phyloP scores from a whole-genome alignment of 37 sponge, comb jelly and placozoan species.

The Cladorhizidae sp. region DNA sequence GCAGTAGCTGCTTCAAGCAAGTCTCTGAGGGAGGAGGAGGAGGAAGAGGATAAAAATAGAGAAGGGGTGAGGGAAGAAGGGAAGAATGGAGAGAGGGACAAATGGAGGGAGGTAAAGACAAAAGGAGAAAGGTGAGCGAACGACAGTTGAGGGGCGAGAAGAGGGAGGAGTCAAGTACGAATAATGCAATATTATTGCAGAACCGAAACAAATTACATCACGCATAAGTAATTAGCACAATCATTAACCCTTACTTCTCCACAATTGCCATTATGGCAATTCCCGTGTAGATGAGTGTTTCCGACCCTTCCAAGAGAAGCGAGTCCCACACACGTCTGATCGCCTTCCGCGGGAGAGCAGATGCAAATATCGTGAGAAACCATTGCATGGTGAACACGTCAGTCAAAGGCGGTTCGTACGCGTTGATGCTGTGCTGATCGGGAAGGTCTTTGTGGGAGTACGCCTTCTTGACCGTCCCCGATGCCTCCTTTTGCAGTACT shows the following conservation, averaged over 20 bases:
- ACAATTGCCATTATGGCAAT: constrained; percentile 77
- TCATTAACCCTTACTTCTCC: constrained; percentile 44
- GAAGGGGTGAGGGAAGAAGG: not conserved
- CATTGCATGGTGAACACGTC: constrained; percentile 94
- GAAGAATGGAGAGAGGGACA: not conserved
- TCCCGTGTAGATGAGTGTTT: constrained; percentile 70
- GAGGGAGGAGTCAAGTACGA: not conserved
- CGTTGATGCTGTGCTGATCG: constrained; percentile 22
- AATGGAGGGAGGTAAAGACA: not conserved
- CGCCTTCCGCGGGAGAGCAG: constrained; percentile 69
- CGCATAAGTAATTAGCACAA: no score
- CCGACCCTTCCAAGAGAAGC: constrained; percentile 83
- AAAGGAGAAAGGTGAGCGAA: not conserved
- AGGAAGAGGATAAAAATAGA: not conserved
- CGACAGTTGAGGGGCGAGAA: not conserved
- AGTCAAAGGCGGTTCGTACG: constrained; percentile 88
- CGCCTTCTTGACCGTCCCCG: constrained; percentile 37
- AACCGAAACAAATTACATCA: no score
- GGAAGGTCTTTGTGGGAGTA: constrained; percentile 61
- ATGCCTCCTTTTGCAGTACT: constrained; percentile 31
- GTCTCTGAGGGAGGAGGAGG: constrained; percentile 3
- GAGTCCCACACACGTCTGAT: constrained; percentile 83
- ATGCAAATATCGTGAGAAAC: constrained; percentile 88
- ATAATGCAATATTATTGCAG: not conserved
- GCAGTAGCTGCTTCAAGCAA: constrained; percentile 29